These are phyloP conservation scores for Leptonema lineaticorne DNA, from an alignment of 1,140 invertebrate species.

Conservation along the genomic window DNA sequence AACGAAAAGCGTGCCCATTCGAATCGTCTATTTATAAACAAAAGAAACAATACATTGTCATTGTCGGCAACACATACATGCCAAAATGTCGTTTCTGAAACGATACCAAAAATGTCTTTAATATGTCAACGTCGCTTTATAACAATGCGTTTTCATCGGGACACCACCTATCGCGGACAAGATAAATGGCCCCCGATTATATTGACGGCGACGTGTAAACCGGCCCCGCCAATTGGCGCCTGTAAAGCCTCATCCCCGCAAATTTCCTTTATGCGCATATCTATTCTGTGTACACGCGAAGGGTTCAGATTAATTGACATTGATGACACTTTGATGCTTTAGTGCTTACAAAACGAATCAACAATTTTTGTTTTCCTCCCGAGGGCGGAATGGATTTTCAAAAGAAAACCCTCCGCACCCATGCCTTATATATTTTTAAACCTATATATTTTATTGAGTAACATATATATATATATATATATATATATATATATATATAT, in stretches of 20 bases:
- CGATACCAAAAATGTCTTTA: constrained; percentile 14
- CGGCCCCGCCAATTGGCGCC: neutral
- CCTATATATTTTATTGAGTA: no score
- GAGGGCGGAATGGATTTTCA: no score
- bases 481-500: no score
- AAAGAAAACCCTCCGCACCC: no score
- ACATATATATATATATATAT: no score
- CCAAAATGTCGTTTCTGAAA: neutral
- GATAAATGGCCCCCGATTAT: neutral
- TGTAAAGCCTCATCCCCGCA: neutral
- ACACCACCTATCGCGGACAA: neutral
- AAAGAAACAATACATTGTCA: no score
- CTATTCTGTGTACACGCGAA: neutral
- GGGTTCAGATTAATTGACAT: neutral
- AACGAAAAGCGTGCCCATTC: no score
- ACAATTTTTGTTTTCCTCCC: no score
- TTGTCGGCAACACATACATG: no score
- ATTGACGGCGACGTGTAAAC: neutral
- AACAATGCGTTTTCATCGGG: constrained; percentile 18
- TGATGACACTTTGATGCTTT: neutral
- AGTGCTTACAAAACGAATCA: no score
- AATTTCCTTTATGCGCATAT: neutral
- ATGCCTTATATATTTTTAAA: no score
- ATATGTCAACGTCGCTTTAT: constrained; percentile 24
- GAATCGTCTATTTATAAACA: no score